These are phyloP conservation scores for Philhelius pedissequus DNA, from an alignment of 2,888 invertebrate species.

Conservation along the genomic window DNA sequence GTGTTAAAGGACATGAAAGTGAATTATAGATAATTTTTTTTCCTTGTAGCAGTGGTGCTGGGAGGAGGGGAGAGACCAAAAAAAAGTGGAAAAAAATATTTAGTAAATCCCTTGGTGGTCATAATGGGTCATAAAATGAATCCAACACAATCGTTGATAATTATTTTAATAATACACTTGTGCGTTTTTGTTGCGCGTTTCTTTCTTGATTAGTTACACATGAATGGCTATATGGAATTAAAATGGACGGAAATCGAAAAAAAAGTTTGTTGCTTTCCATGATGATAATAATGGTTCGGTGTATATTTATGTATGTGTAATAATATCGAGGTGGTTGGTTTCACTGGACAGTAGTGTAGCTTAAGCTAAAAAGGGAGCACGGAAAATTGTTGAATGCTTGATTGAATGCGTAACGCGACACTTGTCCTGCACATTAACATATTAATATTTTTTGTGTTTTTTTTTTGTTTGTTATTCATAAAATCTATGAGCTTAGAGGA, in stretches of 20 bases:
- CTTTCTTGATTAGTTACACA: conserved; percentile 67
- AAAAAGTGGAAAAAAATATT: conserved; percentile 10
- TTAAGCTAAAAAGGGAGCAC: background rate
- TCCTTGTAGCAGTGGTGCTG: background rate
- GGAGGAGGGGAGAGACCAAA: background rate
- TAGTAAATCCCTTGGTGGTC: conserved; percentile 63
- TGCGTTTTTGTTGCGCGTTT: conserved; percentile 50
- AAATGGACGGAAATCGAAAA: conserved; percentile 52
- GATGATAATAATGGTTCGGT: background rate
- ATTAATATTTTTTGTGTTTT: conserved; percentile 15
- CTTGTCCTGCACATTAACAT: conserved; percentile 61
- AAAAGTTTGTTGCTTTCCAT: background rate
- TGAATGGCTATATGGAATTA: conserved; percentile 54
- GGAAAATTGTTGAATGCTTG: conserved; percentile 52
- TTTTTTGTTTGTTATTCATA: background rate
- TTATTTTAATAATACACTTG: conserved; percentile 69
- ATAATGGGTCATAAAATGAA: conserved; percentile 69
- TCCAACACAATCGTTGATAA: conserved; percentile 69
- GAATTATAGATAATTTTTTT: conserved; percentile 35
- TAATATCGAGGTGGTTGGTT: background rate
- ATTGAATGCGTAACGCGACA: conserved; percentile 58
- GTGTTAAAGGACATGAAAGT: conserved; percentile 34
- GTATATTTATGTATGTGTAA: background rate
- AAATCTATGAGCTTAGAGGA: background rate
- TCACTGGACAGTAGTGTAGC: conserved; percentile 33